Percentiles rank a stretch among this genome's conserved stretches.
phyloP scores from a whole-genome alignment of 2,888 invertebrate species.

The Scaptomyza reducta region DNA sequence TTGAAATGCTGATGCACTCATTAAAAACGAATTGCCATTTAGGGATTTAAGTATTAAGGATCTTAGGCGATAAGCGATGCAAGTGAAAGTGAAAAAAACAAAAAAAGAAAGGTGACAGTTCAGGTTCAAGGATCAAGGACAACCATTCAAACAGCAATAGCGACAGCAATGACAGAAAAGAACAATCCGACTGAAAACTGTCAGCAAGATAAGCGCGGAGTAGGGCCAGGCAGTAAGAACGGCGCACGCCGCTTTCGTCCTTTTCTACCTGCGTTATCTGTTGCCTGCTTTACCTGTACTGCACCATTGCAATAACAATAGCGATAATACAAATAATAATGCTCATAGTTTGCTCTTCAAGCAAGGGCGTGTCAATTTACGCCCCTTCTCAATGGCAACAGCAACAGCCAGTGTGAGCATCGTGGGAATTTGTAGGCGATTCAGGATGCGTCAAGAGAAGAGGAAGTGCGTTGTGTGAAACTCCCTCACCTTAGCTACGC shows the following conservation, averaged over 20 bases:
- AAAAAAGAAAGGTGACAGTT: slow-evolving; percentile 27
- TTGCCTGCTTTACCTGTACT: slow-evolving; percentile 18
- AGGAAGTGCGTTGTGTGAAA: slow-evolving; percentile 38
- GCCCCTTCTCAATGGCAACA: slow-evolving; percentile 23
- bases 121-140: slow-evolving; percentile 36
- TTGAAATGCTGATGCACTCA: slow-evolving; percentile 47
- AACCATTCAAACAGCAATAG: slow-evolving; percentile 13
- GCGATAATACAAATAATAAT: slow-evolving; percentile 20
- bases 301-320: slow-evolving; percentile 13
- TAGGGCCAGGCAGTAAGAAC: not conserved
- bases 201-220: slow-evolving; percentile 29
- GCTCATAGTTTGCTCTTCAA: slow-evolving; percentile 14
- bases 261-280: slow-evolving; percentile 15
- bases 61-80: slow-evolving; percentile 29
- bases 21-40: slow-evolving; percentile 36
- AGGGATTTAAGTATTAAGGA: slow-evolving; percentile 12
- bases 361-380: slow-evolving; percentile 38
- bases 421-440: slow-evolving; percentile 45
- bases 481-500: not conserved
- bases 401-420: slow-evolving; percentile 1
- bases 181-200: slow-evolving; percentile 15
- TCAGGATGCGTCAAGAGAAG: slow-evolving; percentile 18
- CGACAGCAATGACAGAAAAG: slow-evolving; percentile 7
- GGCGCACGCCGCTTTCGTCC: slow-evolving; percentile 15
- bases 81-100: slow-evolving; percentile 21